Evolutionary conservation across 2,888 invertebrate genomes (phyloP).

Genomic region (Cryptocephalus moraei): DNA sequence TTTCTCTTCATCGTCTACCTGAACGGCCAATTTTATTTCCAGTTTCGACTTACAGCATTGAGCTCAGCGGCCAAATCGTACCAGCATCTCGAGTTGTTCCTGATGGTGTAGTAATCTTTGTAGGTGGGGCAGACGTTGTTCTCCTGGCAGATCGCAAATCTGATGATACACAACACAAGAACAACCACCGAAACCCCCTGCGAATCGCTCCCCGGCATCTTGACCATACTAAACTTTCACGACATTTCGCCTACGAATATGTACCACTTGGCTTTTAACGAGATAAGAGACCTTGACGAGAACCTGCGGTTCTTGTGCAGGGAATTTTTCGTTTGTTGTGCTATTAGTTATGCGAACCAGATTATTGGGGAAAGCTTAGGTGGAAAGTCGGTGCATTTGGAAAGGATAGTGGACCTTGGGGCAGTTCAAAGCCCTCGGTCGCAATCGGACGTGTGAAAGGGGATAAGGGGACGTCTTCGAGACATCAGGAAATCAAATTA

Average conservation of each 20-base stretch:
- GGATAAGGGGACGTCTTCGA: too few species aligned
- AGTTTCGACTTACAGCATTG: conserved; percentile 25
- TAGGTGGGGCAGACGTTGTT: conserved; percentile 34
- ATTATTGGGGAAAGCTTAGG: too few species aligned
- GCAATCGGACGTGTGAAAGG: too few species aligned
- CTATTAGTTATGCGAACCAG: too few species aligned
- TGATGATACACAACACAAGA: conserved; percentile 2
- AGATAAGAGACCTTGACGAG: conserved; percentile 12
- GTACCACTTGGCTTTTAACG: conserved; percentile 13
- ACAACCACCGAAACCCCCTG: conserved; percentile 2
- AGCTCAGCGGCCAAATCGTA: conserved; percentile 30
- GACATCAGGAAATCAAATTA: too few species aligned
- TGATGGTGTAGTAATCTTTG: conserved; percentile 31
- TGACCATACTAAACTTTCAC: not conserved
- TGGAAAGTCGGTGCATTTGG: too few species aligned
- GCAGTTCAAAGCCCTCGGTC: too few species aligned
- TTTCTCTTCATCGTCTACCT: too few species aligned
- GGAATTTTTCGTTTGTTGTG: too few species aligned
- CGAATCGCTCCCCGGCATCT: not conserved
- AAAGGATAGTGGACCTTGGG: too few species aligned
- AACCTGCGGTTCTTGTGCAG: not conserved
- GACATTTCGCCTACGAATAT: conserved; percentile 11
- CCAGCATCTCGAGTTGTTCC: conserved; percentile 32
- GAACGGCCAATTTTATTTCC: too few species aligned
- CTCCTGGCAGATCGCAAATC: conserved; percentile 8